These are phyloP conservation scores for Sesia apiformis DNA, from an alignment of 2,888 invertebrate genomes.

Conservation along the genomic window DNA sequence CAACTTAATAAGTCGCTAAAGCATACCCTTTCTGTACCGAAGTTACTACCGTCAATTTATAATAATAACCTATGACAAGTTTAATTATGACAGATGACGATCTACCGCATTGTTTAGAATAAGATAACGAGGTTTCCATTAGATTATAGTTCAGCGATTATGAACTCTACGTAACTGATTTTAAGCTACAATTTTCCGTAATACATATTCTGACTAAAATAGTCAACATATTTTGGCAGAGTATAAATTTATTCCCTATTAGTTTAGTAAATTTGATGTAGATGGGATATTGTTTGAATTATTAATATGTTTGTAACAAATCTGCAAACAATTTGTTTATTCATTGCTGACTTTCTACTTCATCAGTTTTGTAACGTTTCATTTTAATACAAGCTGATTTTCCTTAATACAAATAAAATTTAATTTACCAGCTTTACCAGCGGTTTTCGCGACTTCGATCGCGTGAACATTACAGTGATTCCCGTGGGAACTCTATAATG, in stretches of 20 bases:
- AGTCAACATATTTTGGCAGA: neutral
- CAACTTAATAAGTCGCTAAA: too few species aligned
- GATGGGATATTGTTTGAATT: too few species aligned
- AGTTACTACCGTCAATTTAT: neutral
- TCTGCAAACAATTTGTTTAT: too few species aligned
- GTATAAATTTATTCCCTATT: neutral
- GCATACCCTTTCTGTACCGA: neutral
- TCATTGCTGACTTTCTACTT: too few species aligned
- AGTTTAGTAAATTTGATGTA: neutral
- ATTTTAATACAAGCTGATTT: too few species aligned
- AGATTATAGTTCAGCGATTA: neutral
- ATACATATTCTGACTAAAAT: neutral
- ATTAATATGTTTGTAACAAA: too few species aligned
- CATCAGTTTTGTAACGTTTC: too few species aligned
- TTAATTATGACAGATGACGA: neutral
- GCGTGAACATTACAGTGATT: too few species aligned
- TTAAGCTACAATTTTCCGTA: neutral
- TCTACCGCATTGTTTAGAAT: neutral
- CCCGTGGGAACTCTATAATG: too few species aligned
- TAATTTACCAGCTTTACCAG: too few species aligned
- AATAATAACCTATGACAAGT: neutral
- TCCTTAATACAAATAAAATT: too few species aligned
- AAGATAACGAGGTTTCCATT: neutral
- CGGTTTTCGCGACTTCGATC: too few species aligned
- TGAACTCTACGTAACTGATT: neutral